A percentile compares a stretch with the other conserved stretches of the same genome.
phyloP scores from a whole-genome alignment of 2,888 invertebrate genomes.

The Lycaena phlaeas region DNA sequence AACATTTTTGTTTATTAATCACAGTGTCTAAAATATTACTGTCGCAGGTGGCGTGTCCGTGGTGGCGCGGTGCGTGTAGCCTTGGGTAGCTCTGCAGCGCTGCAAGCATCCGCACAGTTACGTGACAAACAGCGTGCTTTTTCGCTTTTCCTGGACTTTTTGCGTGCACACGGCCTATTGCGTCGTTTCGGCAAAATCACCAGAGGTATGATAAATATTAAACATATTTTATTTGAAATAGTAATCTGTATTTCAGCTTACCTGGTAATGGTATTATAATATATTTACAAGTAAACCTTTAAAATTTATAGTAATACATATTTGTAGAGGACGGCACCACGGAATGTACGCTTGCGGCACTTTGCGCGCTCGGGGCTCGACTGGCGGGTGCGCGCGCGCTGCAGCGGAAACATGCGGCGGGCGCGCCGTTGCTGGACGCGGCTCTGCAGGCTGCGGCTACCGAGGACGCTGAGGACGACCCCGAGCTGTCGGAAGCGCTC shows the following conservation, averaged over 20 bases:
- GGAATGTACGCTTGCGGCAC: conserved; percentile 56
- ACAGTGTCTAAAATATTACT: no score
- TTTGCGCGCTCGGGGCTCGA: conserved; percentile 86
- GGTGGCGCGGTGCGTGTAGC: conserved; percentile 44
- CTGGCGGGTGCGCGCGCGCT: conserved; percentile 82
- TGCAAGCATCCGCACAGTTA: conserved; percentile 89
- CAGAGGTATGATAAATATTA: conserved; percentile 23
- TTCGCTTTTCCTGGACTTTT: conserved; percentile 82
- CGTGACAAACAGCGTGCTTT: conserved; percentile 90
- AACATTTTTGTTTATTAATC: no score
- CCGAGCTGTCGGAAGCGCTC: conserved; percentile 34
- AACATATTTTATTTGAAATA: no score
- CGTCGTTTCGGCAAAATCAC: conserved; percentile 62
- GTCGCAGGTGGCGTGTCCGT: conserved; percentile 48
- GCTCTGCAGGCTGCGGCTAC: conserved; percentile 21
- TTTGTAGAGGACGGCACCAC: conserved; percentile 32
- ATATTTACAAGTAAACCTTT: no score
- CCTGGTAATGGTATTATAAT: no score
- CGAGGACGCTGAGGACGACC: conserved; percentile 30
- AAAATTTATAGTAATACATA: no score
- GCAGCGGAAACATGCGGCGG: conserved; percentile 70
- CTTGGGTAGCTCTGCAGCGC: conserved; percentile 81
- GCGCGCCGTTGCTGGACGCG: conserved; percentile 19
- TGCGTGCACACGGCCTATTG: conserved; percentile 80
- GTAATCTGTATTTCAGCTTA: no score